phyloP scores from a whole-genome alignment of 2,113 vertebrate species.

The Salvator merianae region DNA sequence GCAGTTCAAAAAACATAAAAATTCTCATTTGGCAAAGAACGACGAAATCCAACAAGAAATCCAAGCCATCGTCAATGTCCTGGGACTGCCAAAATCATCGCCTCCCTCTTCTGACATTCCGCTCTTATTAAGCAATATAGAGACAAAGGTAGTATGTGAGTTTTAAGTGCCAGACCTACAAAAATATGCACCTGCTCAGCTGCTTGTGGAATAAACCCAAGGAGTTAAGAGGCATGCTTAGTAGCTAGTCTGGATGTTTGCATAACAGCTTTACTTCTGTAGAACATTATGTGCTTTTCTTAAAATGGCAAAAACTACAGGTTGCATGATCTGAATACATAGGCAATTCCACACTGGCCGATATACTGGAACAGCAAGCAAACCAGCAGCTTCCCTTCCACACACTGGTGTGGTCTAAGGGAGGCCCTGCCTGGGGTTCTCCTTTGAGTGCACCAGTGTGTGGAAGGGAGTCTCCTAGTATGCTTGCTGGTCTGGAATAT shows the following conservation, averaged over 20 bases:
- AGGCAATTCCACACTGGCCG: background rate
- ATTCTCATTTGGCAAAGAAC: slow-evolving; percentile 65
- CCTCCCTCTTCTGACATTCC: slow-evolving; percentile 64
- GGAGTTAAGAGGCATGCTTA: background rate
- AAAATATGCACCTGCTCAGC: background rate
- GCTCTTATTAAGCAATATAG: slow-evolving; percentile 75
- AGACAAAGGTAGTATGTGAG: slow-evolving; percentile 80
- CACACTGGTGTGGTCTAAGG: no score
- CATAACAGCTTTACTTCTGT: background rate
- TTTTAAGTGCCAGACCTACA: background rate
- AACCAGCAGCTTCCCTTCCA: no score
- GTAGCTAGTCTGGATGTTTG: background rate
- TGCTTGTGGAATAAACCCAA: background rate
- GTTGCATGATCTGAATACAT: background rate
- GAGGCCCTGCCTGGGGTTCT: no score
- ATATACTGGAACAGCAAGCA: no score
- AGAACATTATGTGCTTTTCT: background rate
- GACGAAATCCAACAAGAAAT: slow-evolving; percentile 78
- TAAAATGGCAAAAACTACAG: no score
- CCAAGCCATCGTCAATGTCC: slow-evolving; percentile 76
- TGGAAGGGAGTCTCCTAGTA: no score
- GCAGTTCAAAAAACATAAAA: slow-evolving; percentile 70
- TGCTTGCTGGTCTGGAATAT: no score
- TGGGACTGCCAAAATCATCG: slow-evolving; percentile 76
- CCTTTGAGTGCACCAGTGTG: no score